Percentiles rank a stretch among this genome's conserved stretches.
These are phyloP conservation scores for Coleophora deauratella DNA, from an alignment of 2,888 invertebrate species.

Conservation along the genomic window DNA sequence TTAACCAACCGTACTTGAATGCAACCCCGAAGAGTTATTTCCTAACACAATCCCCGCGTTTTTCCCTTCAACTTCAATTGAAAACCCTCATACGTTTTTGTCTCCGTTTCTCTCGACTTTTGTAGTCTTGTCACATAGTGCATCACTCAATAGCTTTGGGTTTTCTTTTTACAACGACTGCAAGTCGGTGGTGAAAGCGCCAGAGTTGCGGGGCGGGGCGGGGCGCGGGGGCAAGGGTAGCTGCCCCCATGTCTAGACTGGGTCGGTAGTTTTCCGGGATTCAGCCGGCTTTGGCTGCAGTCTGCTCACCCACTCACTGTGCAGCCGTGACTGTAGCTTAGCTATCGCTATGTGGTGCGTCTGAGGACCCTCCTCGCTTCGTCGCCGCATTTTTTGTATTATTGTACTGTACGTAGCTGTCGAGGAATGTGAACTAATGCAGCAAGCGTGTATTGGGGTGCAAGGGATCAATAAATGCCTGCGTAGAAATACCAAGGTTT, in stretches of 20 bases:
- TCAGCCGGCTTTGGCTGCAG: constrained; percentile 70
- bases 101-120: constrained; percentile 43
- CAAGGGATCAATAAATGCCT: constrained; percentile 29
- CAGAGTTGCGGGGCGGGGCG: constrained; percentile 20
- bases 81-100: too few species aligned
- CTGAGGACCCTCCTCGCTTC: constrained; percentile 62
- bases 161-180: constrained; percentile 64
- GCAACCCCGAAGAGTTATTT: too few species aligned
- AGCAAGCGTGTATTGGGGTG: constrained; percentile 37
- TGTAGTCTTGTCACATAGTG: constrained; percentile 47
- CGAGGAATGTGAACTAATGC: constrained; percentile 39
- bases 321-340: constrained; percentile 43
- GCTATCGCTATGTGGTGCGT: constrained; percentile 26
- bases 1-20: too few species aligned
- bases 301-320: constrained; percentile 68
- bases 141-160: constrained; percentile 56
- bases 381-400: constrained; percentile 54
- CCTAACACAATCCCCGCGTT: too few species aligned
- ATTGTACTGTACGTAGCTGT: constrained; percentile 40
- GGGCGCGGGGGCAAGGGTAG: constrained; percentile 45
- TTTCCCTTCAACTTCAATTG: too few species aligned
- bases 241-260: constrained; percentile 75
- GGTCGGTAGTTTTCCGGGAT: constrained; percentile 76
- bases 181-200: constrained; percentile 52
- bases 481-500: constrained; percentile 2